Evolutionary conservation across 2,797 vertebrate species (phyloP).

Genomic region (Iguana delicatissima): DNA sequence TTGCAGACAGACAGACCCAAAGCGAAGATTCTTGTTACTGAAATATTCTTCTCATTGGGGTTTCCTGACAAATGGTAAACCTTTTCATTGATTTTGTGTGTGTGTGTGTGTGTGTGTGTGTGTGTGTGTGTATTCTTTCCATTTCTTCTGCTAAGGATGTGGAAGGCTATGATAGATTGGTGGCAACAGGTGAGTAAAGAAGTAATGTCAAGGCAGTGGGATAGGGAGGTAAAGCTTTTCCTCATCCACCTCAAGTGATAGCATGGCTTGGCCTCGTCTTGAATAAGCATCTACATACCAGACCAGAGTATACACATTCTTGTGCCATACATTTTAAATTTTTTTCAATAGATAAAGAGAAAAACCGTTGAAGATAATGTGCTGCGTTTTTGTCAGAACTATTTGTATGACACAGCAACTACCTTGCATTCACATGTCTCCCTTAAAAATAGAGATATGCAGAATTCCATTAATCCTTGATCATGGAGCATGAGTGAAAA

Average conservation of each 20-base stretch:
- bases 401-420: constrained; percentile 9
- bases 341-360: not conserved
- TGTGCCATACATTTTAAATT: not conserved
- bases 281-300: not conserved
- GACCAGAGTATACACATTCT: not conserved
- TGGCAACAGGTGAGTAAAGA: not conserved
- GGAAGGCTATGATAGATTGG: too few species aligned
- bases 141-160: too few species aligned
- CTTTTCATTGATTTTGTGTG: too few species aligned
- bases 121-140: too few species aligned
- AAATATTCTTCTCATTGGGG: too few species aligned
- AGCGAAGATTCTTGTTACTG: too few species aligned
- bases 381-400: not conserved
- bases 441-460: constrained; percentile 30
- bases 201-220: not conserved
- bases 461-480: not conserved
- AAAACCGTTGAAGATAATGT: not conserved
- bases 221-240: not conserved
- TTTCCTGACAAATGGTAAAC: too few species aligned
- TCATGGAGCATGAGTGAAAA: constrained; percentile 39
- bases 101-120: too few species aligned
- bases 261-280: not conserved
- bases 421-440: constrained; percentile 7
- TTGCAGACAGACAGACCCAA: too few species aligned
- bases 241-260: not conserved